A percentile compares a stretch with the other conserved stretches of the same genome.
These are phyloP conservation scores for Dromiciops gliroides DNA, from an alignment of 2,113 vertebrate genomes.

Conservation along the genomic window DNA sequence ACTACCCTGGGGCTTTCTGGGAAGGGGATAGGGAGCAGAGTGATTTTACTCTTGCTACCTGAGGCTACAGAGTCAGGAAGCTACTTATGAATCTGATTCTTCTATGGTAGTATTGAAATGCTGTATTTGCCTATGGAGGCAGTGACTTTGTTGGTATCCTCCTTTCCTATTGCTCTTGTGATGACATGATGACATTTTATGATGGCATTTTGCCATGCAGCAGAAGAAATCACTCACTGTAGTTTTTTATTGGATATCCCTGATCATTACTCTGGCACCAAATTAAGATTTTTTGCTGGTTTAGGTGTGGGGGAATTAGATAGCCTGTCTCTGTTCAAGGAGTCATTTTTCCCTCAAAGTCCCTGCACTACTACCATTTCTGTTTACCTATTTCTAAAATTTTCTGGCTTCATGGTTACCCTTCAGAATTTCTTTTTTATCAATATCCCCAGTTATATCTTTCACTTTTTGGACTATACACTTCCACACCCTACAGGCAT, in stretches of 20 bases:
- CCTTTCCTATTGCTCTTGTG: not conserved
- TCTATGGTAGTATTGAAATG: no score
- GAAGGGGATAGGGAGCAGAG: not conserved
- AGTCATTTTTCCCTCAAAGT: not conserved
- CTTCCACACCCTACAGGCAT: no score
- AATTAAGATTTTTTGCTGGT: not conserved
- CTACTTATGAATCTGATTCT: not conserved
- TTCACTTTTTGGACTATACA: no score
- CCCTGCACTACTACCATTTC: not conserved
- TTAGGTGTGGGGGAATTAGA: not conserved
- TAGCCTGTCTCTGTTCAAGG: not conserved
- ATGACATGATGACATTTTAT: no score
- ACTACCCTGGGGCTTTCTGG: not conserved
- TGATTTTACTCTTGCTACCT: not conserved
- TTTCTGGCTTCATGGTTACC: not conserved
- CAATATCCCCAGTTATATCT: no score
- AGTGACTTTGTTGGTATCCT: not conserved
- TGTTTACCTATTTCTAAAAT: not conserved
- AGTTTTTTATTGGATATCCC: not conserved
- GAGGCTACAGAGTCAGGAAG: not conserved
- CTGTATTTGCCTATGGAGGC: no score
- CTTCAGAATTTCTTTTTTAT: not conserved
- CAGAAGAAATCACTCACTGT: not conserved
- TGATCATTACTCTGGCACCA: not conserved
- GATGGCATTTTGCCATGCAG: not conserved